Evolutionary conservation across 2,888 invertebrate genomes (phyloP), one percentile per base, ranked within the genome.

Genomic region (Machimus atricapillus): DNA sequence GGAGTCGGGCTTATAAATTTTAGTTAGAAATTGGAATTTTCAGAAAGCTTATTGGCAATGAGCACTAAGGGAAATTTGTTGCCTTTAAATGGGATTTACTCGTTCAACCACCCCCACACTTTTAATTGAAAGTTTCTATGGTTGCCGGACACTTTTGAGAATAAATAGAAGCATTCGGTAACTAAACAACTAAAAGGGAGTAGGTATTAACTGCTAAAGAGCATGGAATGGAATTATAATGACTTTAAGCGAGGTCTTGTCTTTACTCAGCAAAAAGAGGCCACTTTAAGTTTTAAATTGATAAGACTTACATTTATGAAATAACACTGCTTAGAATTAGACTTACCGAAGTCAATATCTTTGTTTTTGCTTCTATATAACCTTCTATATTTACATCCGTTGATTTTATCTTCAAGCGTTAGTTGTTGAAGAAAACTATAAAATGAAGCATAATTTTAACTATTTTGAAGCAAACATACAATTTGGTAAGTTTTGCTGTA

Each of bases 1-100:
- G n/a, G n/a, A n/a, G 74, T n/a, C 8, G 12, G 85, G 52, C 46
- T 85, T 85, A 74, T 74, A 74, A 66, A 31, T 74, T 85, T 74
- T 74, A 85, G 73, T 27, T 85, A 52, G 23, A 34, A 56, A 66
- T 66, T 83, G 58, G 34, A 19, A 66, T 66, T 34, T 66, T n/a
- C 46, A 27, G 40, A 66, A 58, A 83, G 37, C 58, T 23, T 37
- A 19, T 66, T 66, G 82, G 66, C 58, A 66, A 40, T 66, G 58
- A 83, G 46, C 43, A 56, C 52, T 52, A 34, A 43, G 37, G 58
- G 56, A 19, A 43, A 40, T 78, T 46, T 52, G 46, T 79, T 79
- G n/a, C 16, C 4, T 52, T 58, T 66, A 34, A 83, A 83, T 83
- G 58, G 66, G 66, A 83, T 83, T 83, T 66, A 43, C n/a, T 46